Evolutionary conservation across 2,113 vertebrate species (phyloP).

Genomic region (Xiphias gladius): DNA sequence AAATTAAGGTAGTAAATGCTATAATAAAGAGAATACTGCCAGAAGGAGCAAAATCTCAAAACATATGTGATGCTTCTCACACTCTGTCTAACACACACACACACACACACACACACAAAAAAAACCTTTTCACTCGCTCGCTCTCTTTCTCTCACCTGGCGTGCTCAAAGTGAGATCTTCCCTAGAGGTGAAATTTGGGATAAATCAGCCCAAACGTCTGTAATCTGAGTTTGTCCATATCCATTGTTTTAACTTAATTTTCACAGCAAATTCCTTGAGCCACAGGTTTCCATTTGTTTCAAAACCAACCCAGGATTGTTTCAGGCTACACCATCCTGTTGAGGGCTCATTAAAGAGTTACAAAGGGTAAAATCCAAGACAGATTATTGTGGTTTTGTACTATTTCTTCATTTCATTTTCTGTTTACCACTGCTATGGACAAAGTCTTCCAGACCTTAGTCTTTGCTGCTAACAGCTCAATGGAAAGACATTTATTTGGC

Average conservation of each 20-base stretch:
- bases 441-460: neutral
- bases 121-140: neutral
- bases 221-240: neutral
- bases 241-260: neutral
- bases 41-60: slow-evolving; percentile 20
- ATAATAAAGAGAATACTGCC: slow-evolving; percentile 2
- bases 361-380: neutral
- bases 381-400: neutral
- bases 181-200: slow-evolving; percentile 6
- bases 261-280: neutral
- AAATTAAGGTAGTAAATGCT: slow-evolving; percentile 22
- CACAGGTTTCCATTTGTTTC: slow-evolving; percentile 10
- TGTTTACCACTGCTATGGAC: neutral
- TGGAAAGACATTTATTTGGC: neutral
- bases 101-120: neutral
- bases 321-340: neutral
- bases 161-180: slow-evolving; percentile 23
- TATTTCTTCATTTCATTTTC: neutral
- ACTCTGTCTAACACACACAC: neutral
- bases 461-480: no score
- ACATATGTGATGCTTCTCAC: slow-evolving; percentile 2
- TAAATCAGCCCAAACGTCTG: slow-evolving; percentile 24
- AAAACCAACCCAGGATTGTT: neutral
- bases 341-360: neutral
- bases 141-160: slow-evolving; percentile 1